A percentile compares a stretch with the other conserved stretches of the same genome.
These are phyloP conservation scores for Drosophila tanythrix DNA, from an alignment of 2,888 invertebrate species.

Conservation along the genomic window DNA sequence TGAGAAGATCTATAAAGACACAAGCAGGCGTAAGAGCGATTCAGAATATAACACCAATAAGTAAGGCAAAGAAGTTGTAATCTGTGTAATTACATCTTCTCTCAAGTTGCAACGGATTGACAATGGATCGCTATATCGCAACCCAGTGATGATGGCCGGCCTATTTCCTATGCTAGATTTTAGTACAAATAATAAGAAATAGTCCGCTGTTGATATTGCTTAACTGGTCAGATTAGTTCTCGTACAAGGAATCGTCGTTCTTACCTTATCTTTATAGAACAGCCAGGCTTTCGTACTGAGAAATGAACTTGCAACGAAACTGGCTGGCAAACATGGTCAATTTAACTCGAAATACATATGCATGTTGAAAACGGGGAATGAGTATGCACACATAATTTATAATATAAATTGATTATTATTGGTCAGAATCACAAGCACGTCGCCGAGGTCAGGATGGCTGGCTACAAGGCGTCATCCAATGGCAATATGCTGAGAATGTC, in stretches of 20 bases:
- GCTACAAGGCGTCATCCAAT: constrained; percentile 93
- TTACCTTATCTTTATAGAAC: no score
- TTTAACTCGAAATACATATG: no score
- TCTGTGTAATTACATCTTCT: constrained; percentile 80
- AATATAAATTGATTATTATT: constrained; percentile 27
- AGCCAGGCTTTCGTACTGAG: no score
- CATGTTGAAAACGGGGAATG: no score
- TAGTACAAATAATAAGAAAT: no score
- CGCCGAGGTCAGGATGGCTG: constrained; percentile 99
- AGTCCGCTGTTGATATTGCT: no score
- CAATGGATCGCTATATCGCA: constrained; percentile 86
- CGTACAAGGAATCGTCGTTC: no score
- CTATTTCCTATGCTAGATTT: no score
- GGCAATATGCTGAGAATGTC: constrained; percentile 85
- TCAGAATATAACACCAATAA: not conserved
- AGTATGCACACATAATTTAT: not conserved
- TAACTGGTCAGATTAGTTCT: no score
- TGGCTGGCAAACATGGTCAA: no score
- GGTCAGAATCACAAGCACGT: constrained; percentile 95
- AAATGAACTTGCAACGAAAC: no score
- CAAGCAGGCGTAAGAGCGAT: not conserved
- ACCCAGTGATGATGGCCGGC: constrained; percentile 91
- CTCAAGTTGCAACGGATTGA: not conserved
- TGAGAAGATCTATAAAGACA: constrained; percentile 84
- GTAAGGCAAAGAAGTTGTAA: constrained; percentile 83